Base-by-base conservation (phyloP, 2,113 vertebrate genomes). In the Alectura lathami region DNA sequence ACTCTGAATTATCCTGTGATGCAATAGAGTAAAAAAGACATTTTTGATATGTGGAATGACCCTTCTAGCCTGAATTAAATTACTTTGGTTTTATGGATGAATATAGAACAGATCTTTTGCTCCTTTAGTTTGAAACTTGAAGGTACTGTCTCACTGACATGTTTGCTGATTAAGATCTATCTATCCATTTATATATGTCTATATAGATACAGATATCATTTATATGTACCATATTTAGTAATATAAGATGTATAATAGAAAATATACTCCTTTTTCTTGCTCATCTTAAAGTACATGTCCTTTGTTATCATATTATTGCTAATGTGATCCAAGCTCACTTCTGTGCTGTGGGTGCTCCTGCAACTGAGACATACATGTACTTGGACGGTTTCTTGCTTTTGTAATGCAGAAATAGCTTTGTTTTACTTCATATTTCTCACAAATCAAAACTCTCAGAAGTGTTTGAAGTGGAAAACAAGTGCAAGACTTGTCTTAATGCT, bases 1-100 rank as follows among this genome's bases (percentile, higher is more conserved):
- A 54, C 68, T 47, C 83, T 70, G 72, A 80, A 54, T 80, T 75
- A 81, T 79, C 48, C 45, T 57, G 45, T 84, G 73, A 76, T 82
- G 66, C 16, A 69, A 10, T 15, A 29, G 15, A 72, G 17, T 34
- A 85, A 79, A 78, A 78, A 86, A 60, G 51, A 40, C 21, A 8
- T 45, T 84, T 91, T 85, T 76, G 23, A 42, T 73, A 30, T 1
- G 1, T 27, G 13, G 47, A 45, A 69, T 87, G 70, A 76, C 66
- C n/a, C 30, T 82, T 87, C n/a, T 47, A 48, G 30, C 56, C 86
- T 90, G 51, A 94, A 54, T 87, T 69, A 86, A 88, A 75, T 91
- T 75, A 34, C 27, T 47, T 7, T 53, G 10, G 5, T 26, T 95
- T 82, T 64, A 20, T 30, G 66, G 42, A 93, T 62, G 43, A 84